Base-by-base conservation (phyloP, 2,888 invertebrate genomes). In the Nephrotoma appendiculata region DNA sequence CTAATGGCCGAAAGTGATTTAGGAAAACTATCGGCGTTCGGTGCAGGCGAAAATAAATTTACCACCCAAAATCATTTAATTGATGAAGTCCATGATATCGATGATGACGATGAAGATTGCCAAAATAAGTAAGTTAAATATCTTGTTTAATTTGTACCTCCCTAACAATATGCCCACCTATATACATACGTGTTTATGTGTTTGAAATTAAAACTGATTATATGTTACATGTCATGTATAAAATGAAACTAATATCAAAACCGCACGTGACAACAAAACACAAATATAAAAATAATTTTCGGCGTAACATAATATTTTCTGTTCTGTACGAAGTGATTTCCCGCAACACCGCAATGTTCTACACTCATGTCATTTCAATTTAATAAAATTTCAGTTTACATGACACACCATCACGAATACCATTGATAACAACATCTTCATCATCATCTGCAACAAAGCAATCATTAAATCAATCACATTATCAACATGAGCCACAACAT, bases 401-500 rank as follows among this genome's bases (percentile, higher is more conserved):
- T 90, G 95, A 95, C 88, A 96, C 96, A 2, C 96, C 96, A 85
- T 96, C 96, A 87, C 92, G 95, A 90, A 94, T 95, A 89, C 96
- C 96, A 89, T 93, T 96, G 89, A 95, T 96, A 89, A 94, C 94
- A 93, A 90, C 89, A 11, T 71, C 71, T 6, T 9, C 31, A 31
- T 4, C 31, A 93, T 90, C 89, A 11, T 71, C 71, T 1, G 71
- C 31, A 71, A 9, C 31, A 87, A 87, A 41, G n/a, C 42, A 83
- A 86, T 43, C 85, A 45, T 83, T 88, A 84, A 15, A 86, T 44
- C 44, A 89, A 11, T 42, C 84, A n/a, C 84, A 84, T 84, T 15
- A 42, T n/a, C 84, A 83, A 6, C 41, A 83, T n/a, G 41, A 84
- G 6, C 15, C n/a, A 48, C 31, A 31, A 48, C 31, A 31, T 3